Evolutionary conservation across 2,113 vertebrate species (phyloP).

Genomic region (Ammodramus savannarum): DNA sequence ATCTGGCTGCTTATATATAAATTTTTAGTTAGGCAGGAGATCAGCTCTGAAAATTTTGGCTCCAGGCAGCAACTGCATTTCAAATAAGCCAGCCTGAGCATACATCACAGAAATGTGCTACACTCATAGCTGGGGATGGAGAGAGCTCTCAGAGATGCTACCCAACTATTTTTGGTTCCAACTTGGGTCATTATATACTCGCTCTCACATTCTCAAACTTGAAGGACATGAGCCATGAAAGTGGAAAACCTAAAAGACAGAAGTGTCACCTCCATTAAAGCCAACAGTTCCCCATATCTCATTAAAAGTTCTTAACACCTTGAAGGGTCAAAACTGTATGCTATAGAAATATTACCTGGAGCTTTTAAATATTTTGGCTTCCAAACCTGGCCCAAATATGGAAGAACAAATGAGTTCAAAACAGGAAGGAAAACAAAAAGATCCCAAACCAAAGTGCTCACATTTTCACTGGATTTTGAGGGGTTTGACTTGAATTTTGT

Average conservation of each 20-base stretch:
- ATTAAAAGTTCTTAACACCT: neutral
- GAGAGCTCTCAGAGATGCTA: neutral
- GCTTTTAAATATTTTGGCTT: neutral
- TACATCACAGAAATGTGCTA: neutral
- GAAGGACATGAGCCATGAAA: neutral
- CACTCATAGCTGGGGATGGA: neutral
- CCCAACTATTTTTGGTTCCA: neutral
- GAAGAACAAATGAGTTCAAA: neutral
- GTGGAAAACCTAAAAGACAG: neutral
- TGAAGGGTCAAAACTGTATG: neutral
- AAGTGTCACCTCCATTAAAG: neutral
- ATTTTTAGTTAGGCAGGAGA: neutral
- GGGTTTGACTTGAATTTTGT: neutral
- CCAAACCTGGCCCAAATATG: neutral
- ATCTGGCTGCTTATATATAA: neutral
- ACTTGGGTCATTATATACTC: neutral
- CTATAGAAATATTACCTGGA: neutral
- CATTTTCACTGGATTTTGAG: neutral
- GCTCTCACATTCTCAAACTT: neutral
- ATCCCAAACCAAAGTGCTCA: neutral
- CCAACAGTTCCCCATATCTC: neutral
- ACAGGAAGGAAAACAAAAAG: neutral
- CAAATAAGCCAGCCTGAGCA: neutral
- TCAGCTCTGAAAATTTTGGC: slow-evolving; percentile 2
- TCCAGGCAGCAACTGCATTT: slow-evolving; percentile 1